Percentiles rank a stretch among this genome's conserved stretches.
These are phyloP conservation scores for Danio albolineatus DNA, from an alignment of 2,797 vertebrate species.

Conservation along the genomic window DNA sequence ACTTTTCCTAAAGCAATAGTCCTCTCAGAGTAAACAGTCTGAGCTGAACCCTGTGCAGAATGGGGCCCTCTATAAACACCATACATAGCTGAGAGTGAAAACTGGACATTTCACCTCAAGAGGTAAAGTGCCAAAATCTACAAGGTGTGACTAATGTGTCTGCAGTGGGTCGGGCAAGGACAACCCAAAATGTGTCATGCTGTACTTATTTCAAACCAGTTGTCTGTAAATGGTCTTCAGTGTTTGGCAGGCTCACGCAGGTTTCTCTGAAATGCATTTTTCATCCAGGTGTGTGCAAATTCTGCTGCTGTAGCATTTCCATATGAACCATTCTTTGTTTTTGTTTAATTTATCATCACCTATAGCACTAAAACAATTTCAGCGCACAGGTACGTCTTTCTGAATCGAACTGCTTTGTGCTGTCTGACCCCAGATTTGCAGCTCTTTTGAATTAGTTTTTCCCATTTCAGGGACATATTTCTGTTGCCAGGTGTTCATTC, in stretches of 20 bases:
- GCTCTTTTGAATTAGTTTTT: not conserved
- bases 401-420: not conserved
- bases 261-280: constrained; percentile 18
- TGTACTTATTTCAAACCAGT: constrained; percentile 28
- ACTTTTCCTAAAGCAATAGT: constrained; percentile 42
- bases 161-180: constrained; percentile 40
- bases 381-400: not conserved
- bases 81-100: constrained; percentile 3
- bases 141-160: constrained; percentile 47
- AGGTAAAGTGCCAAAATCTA: constrained; percentile 38
- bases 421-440: not conserved
- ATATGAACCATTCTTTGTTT: not conserved
- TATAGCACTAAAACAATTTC: not conserved
- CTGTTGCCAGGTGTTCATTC: constrained; percentile 25
- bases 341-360: not conserved
- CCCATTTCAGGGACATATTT: not conserved
- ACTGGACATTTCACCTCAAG: constrained; percentile 26
- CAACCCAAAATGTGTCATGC: constrained; percentile 28
- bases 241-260: constrained; percentile 5
- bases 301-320: not conserved
- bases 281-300: constrained; percentile 21
- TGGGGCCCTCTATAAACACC: constrained; percentile 30
- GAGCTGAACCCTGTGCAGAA: constrained; percentile 33
- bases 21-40: constrained; percentile 18
- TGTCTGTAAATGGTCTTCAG: constrained; percentile 22